Evolutionary conservation across 2,888 invertebrate genomes (phyloP).

Genomic region (Dione vanillae): DNA sequence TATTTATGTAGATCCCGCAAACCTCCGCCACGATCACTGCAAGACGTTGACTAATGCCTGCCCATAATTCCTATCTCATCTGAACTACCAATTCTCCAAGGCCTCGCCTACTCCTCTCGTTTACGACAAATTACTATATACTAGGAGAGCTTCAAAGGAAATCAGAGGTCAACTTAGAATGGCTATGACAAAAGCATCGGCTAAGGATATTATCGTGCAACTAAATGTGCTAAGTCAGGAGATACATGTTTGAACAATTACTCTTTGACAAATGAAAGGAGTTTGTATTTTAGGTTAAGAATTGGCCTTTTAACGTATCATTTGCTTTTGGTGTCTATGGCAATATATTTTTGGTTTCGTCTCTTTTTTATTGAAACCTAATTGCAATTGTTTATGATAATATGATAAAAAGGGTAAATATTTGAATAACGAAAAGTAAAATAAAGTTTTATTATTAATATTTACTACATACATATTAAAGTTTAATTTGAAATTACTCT

Average conservation of each 20-base stretch:
- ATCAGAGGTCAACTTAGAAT: conserved; percentile 53
- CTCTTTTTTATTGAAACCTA: no score
- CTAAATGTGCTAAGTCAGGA: conserved; percentile 75
- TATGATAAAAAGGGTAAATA: no score
- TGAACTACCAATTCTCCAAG: conserved; percentile 53
- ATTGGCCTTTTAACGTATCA: no score
- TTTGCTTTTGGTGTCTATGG: no score
- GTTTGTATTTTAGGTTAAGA: conserved; percentile 27
- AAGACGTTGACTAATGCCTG: conserved; percentile 74
- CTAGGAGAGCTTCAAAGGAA: conserved; percentile 21
- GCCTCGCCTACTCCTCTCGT: conserved; percentile 49
- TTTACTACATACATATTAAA: no score
- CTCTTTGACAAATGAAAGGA: conserved; percentile 63
- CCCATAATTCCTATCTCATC: conserved; percentile 62
- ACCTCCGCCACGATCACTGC: conserved; percentile 48
- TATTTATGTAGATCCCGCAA: conserved; percentile 37
- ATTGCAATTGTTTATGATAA: no score
- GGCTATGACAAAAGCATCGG: conserved; percentile 62
- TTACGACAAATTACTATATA: conserved; percentile 9
- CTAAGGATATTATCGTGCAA: conserved; percentile 63
- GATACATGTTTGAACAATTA: conserved; percentile 73
- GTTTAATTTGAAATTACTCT: no score
- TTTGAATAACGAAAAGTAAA: no score
- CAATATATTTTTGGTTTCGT: no score
- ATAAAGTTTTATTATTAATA: no score